A percentile compares a stretch with the other conserved stretches of the same genome.
Evolutionary conservation across 2,888 invertebrate genomes (phyloP).

Genomic region (Branchellion lobata): DNA sequence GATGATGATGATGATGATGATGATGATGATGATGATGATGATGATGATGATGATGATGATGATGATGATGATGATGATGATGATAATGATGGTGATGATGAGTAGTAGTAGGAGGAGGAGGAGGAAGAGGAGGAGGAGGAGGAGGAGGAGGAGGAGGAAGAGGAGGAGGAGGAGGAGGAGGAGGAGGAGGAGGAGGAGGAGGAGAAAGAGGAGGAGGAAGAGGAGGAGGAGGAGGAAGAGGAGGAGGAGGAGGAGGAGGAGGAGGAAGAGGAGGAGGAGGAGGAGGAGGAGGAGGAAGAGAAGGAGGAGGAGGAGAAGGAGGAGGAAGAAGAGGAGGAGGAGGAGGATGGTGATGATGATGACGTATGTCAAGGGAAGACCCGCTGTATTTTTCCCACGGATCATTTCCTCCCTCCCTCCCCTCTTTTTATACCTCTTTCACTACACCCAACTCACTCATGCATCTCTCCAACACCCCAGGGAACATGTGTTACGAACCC

Average conservation of each 20-base stretch:
- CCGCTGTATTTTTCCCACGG: too few species aligned
- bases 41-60: constrained; percentile 43
- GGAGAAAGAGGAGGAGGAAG: constrained; percentile 6
- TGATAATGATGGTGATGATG: constrained; percentile 24
- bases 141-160: neutral
- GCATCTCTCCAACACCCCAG: neutral
- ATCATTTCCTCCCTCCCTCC: too few species aligned
- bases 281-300: neutral
- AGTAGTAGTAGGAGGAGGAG: too few species aligned
- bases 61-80: constrained; percentile 41
- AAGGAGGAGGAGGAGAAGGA: neutral
- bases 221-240: neutral
- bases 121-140: neutral
- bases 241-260: neutral
- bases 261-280: neutral
- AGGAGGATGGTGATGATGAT: neutral
- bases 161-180: neutral
- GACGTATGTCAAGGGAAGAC: too few species aligned
- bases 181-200: neutral
- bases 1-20: constrained; percentile 44
- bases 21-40: constrained; percentile 41
- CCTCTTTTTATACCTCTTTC: too few species aligned
- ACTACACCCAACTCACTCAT: too few species aligned
- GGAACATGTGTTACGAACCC: constrained; percentile 7
- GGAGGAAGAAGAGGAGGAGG: too few species aligned